These are phyloP conservation scores for Dreissena polymorpha DNA, from an alignment of 1,140 invertebrate genomes.

Conservation along the genomic window DNA sequence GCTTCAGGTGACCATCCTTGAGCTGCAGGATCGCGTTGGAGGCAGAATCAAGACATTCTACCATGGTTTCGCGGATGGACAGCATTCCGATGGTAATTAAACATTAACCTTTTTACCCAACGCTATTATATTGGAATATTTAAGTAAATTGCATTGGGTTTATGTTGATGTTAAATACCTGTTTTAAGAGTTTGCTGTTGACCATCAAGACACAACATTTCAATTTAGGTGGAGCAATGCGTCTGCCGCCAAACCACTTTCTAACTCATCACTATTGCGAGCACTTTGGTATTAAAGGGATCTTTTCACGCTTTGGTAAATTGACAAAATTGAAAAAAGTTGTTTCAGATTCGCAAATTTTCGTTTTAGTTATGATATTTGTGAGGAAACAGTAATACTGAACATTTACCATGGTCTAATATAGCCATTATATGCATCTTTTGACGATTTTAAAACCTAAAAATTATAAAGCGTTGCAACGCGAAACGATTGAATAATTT, in stretches of 20 bases:
- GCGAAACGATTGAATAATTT: too few species aligned
- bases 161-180: background rate
- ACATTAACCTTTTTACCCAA: background rate
- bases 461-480: too few species aligned
- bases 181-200: background rate
- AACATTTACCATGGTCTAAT: too few species aligned
- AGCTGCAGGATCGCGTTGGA: conserved; percentile 12
- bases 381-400: too few species aligned
- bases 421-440: too few species aligned
- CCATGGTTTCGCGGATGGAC: conserved; percentile 21
- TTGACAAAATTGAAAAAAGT: too few species aligned
- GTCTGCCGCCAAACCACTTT: conserved; percentile 54
- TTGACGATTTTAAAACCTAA: too few species aligned
- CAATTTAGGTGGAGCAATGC: conserved; percentile 56
- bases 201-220: background rate
- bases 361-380: too few species aligned
- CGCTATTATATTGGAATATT: background rate
- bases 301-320: too few species aligned
- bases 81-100: conserved; percentile 35
- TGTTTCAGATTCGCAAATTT: too few species aligned
- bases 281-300: conserved; percentile 42
- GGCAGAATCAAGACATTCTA: conserved; percentile 37
- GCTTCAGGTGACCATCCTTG: conserved; percentile 38
- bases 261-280: conserved; percentile 54
- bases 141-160: background rate